phyloP scores from a whole-genome alignment of 2,113 vertebrate genomes.

The Paramormyrops kingsleyae region DNA sequence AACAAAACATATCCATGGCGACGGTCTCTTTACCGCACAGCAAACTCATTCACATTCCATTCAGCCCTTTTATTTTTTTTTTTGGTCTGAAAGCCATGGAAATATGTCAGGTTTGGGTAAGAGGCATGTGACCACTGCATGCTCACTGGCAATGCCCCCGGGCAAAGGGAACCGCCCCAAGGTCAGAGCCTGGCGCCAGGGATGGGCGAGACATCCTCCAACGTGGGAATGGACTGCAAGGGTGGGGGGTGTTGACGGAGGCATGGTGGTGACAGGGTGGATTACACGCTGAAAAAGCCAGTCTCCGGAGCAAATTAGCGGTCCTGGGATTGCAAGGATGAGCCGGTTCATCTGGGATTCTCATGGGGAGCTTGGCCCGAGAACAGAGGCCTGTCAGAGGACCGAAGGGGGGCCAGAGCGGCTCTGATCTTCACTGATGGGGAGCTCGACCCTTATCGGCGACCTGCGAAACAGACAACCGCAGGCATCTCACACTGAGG shows the following conservation, averaged over 20 bases:
- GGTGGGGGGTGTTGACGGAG: not conserved
- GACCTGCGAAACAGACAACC: not conserved
- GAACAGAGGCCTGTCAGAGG: not conserved
- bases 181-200: not conserved
- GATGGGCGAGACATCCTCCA: not conserved
- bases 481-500: not conserved
- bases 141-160: not conserved
- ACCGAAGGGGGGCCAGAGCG: not conserved
- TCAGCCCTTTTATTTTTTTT: not conserved
- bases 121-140: not conserved
- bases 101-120: conserved; percentile 4
- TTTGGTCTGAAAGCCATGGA: not conserved
- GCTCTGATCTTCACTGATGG: not conserved
- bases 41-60: not conserved
- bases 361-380: not conserved
- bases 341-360: not conserved
- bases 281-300: not conserved
- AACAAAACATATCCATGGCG: not conserved
- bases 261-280: not conserved
- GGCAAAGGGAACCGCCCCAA: not conserved
- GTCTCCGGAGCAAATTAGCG: not conserved
- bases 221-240: not conserved
- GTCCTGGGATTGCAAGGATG: not conserved
- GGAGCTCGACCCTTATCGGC: not conserved
- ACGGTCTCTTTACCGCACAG: not conserved